Evolutionary conservation across 2,113 vertebrate species (phyloP), one percentile per base, ranked within the genome.

Genomic region (Vulpes ferrilata): DNA sequence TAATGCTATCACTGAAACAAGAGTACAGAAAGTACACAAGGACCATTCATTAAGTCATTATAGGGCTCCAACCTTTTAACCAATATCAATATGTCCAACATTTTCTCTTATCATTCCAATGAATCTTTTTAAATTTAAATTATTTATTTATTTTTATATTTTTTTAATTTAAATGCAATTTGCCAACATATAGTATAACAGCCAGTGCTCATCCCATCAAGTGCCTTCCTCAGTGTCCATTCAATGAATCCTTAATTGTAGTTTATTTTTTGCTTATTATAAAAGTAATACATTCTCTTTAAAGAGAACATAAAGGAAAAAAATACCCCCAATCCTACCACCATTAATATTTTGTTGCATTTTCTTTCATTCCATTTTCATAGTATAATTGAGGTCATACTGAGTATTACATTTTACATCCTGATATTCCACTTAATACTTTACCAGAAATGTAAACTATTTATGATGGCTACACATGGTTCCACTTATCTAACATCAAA

Each of bases 181-280:
- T 43, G 43, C 43, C 43, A 43, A 43, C 43, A 43, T 43, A 43
- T 43, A 43, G 43, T 43, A 43, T 43, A 43, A 43, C 43, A 43
- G 43, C 43, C 43, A 43, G 43, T 43, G 43, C 43, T 43, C 43
- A 43, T 43, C 43, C 43, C 43, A 43, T 43, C 43, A 43, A 43
- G 43, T 43, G 43, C 43, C 43, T 43, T 43, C 43, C 43, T 43
- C 43, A 43, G 43, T 43, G 43, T 43, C 43, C 43, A 43, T 43
- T 43, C 90, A 92, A 59, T 62, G 53, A 59, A 81, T 76, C 90
- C 87, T 94, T 93, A 11, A 97, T 73, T 62, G 16, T 81, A 55
- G 60, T 57, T 93, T 82, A 57, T 59, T 92, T 71, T 96, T 92
- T 86, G 83, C 64, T 89, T 60, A 94, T 96, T 95, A 88, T 94